Base-by-base conservation (phyloP, 2,888 invertebrate species). In the Chymomyza procnemis region DNA sequence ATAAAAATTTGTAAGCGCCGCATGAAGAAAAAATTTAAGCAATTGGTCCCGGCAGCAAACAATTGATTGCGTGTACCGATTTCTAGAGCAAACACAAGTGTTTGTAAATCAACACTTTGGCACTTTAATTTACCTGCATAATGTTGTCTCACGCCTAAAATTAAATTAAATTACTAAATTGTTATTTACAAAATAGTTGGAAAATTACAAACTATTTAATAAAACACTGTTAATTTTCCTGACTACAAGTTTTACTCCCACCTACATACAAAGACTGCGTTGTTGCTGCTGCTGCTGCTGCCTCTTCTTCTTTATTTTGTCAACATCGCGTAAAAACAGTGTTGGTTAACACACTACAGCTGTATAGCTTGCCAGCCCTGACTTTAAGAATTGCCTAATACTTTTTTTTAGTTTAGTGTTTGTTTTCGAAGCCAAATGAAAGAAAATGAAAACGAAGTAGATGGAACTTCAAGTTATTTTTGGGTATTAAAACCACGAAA, bases 11-110 rank as follows among this genome's bases (percentile, higher is more conserved):
- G 16, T 50, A 16, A 14, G 8, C 0, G 50, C 50, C 21, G 9
- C 41, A 50, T 64, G 5, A 60, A 65, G 16, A 59, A 73, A 52
- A 73, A 58, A 61, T 46, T 41, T 19, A 63, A 12, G 50, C 14
- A 52, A 48, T 18, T 50, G 50, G 50, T 50, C 18, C 34, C 41
- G 59, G 21, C 56, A 63, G 48, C 9, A 59, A 52, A n/a, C 41
- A 48, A 60, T 75, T 76, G 76, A 76, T 75, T 76, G 76, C 76
- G 76, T 76, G 76, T 76, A 78, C 66, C 50, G 3, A 8, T 50
- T n/a, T 50, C 8, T 50, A 41, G 12, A 12, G 34, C 34, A 41
- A 12, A 41, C 34, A 50, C 50, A 19, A 50, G 8, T n/a, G 18
- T 19, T 50, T n/a, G 16, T 18, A 26, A 26, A 8, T 6, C 4